A percentile compares a stretch with the other conserved stretches of the same genome.
Evolutionary conservation across 2,888 invertebrate species (phyloP).

Genomic region (Exocentrus adspersus): DNA sequence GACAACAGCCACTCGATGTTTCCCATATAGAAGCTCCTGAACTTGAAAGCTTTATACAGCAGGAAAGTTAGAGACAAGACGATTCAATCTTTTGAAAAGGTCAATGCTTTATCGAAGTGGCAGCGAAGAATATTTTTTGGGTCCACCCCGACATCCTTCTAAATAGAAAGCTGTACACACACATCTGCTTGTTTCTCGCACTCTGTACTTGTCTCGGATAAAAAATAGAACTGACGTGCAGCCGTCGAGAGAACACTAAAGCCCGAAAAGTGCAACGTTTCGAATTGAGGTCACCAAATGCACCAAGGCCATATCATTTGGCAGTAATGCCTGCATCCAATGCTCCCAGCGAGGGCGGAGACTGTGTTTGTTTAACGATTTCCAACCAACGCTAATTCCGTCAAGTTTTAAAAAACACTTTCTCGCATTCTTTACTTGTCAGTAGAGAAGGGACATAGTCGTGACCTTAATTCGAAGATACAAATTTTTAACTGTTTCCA

Average conservation of each 20-base stretch:
- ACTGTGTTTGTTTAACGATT: constrained; percentile 31
- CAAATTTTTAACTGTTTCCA: too few species aligned
- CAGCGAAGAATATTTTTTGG: neutral
- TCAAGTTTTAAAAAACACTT: constrained; percentile 1
- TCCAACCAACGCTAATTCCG: constrained; percentile 16
- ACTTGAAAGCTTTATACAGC: too few species aligned
- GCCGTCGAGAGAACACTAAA: constrained; percentile 20
- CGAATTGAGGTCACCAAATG: constrained; percentile 63
- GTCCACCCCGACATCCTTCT: neutral
- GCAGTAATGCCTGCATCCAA: constrained; percentile 41
- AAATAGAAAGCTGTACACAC: neutral
- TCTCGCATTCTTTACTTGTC: neutral
- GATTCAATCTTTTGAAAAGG: too few species aligned
- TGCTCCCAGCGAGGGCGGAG: too few species aligned
- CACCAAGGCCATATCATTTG: constrained; percentile 61
- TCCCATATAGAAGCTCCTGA: too few species aligned
- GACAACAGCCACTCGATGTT: too few species aligned
- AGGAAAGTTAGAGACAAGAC: too few species aligned
- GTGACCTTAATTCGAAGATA: neutral
- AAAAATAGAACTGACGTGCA: constrained; percentile 28
- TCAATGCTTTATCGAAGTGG: too few species aligned
- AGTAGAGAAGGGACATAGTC: neutral
- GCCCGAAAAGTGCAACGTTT: constrained; percentile 61
- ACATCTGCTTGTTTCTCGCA: neutral
- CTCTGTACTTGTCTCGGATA: constrained; percentile 1